Evolutionary conservation across 2,888 invertebrate genomes (phyloP).

Genomic region (Hydropsyche betteni): DNA sequence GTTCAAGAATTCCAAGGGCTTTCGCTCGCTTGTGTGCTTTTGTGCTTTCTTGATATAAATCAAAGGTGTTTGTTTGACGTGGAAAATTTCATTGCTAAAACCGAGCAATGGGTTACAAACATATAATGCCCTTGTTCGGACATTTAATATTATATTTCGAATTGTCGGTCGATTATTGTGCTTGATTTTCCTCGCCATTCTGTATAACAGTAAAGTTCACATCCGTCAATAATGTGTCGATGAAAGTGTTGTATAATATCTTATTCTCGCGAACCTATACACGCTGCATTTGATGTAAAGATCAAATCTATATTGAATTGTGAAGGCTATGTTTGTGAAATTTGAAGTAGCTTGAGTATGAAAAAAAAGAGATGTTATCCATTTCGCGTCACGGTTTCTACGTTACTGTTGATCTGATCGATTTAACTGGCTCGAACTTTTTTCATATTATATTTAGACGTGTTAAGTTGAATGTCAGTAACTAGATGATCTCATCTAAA

Average conservation of each 20-base stretch:
- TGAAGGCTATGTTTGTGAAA: constrained; percentile 20
- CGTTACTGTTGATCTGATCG: not conserved
- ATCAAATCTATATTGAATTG: constrained; percentile 32
- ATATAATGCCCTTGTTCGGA: constrained; percentile 27
- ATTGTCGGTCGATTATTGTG: constrained; percentile 27
- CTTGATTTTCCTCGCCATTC: constrained; percentile 31
- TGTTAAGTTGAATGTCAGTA: too few relatives aligned
- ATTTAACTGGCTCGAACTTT: not conserved
- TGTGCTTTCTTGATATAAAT: not conserved
- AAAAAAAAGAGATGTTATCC: constrained; percentile 10
- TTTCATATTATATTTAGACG: constrained; percentile 5
- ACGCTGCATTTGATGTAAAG: not conserved
- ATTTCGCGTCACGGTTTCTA: constrained; percentile 18
- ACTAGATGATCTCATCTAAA: too few relatives aligned
- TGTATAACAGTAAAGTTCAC: constrained; percentile 28
- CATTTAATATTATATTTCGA: constrained; percentile 31
- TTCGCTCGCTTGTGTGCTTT: not conserved
- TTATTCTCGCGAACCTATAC: constrained; percentile 6
- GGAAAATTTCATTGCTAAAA: constrained; percentile 19
- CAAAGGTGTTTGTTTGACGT: not conserved
- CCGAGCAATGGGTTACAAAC: not conserved
- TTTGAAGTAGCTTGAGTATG: not conserved
- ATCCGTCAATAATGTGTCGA: constrained; percentile 19
- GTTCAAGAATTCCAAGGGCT: not conserved
- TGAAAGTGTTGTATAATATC: constrained; percentile 22